Evolutionary conservation across 2,888 invertebrate genomes (phyloP).

Genomic region (Yponomeuta plumbellus): DNA sequence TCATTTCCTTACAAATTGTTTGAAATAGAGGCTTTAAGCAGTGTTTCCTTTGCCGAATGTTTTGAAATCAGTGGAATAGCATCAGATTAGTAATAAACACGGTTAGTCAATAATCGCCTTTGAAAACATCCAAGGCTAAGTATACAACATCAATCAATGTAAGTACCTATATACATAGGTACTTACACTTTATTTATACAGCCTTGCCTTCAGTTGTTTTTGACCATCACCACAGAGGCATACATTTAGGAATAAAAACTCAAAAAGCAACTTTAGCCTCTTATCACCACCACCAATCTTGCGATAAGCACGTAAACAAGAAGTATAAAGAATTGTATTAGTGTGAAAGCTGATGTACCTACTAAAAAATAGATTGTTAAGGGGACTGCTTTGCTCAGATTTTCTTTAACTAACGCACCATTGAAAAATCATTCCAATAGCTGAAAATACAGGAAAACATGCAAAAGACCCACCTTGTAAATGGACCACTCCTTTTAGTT

Average conservation of each 20-base stretch:
- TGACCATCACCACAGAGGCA: conserved; percentile 14
- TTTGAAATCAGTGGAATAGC: neutral
- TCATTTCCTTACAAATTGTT: neutral
- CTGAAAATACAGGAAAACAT: conserved; percentile 38
- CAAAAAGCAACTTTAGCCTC: conserved; percentile 8
- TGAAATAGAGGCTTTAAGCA: neutral
- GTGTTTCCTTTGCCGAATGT: neutral
- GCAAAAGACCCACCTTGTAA: conserved; percentile 86
- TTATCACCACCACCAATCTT: neutral
- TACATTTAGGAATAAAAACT: neutral
- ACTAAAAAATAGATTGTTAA: neutral
- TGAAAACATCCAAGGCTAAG: neutral
- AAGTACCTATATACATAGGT: neutral
- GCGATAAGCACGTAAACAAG: conserved; percentile 50
- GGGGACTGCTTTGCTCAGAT: neutral
- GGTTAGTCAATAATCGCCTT: neutral
- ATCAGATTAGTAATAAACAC: neutral
- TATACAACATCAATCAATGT: neutral
- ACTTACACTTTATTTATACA: conserved; percentile 15
- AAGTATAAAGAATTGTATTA: conserved; percentile 33
- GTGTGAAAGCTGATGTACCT: conserved; percentile 16
- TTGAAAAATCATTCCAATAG: neutral
- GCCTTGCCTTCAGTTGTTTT: conserved; percentile 27
- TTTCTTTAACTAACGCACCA: neutral
- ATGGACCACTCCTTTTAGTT: conserved; percentile 94